These are phyloP conservation scores for Varecia variegata DNA, from an alignment of 2,797 vertebrate species.

Conservation along the genomic window DNA sequence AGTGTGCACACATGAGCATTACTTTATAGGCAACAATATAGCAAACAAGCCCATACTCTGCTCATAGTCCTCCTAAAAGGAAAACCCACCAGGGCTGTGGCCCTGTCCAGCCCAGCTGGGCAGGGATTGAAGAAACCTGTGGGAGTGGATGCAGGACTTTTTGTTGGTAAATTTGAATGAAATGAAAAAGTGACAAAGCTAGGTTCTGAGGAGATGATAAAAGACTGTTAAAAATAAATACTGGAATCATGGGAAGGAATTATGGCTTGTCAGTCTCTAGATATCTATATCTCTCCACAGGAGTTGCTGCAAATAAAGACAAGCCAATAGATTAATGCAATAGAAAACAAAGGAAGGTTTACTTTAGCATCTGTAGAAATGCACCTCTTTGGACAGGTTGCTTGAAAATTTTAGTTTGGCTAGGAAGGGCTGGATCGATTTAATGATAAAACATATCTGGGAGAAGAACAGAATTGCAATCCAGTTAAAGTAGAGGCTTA, in stretches of 20 bases:
- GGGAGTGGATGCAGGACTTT: neutral
- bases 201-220: neutral
- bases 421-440: neutral
- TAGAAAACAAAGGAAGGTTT: neutral
- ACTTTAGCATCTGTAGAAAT: neutral
- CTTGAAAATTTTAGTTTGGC: neutral
- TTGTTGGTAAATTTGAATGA: neutral
- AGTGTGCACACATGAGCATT: neutral
- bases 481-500: neutral
- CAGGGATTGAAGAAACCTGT: neutral
- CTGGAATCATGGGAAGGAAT: neutral
- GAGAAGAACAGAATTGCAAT: neutral
- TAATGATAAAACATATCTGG: neutral
- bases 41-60: neutral
- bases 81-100: neutral
- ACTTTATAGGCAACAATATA: neutral
- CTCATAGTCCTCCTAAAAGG: neutral
- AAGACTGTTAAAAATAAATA: neutral
- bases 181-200: neutral
- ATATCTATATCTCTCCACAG: neutral
- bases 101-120: neutral
- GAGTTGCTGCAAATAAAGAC: slow-evolving; percentile 16
- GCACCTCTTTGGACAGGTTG: neutral
- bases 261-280: neutral
- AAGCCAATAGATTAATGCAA: neutral